These are phyloP conservation scores for Myrmophylax atrothorax DNA, from an alignment of 2,113 vertebrate species.

Conservation along the genomic window DNA sequence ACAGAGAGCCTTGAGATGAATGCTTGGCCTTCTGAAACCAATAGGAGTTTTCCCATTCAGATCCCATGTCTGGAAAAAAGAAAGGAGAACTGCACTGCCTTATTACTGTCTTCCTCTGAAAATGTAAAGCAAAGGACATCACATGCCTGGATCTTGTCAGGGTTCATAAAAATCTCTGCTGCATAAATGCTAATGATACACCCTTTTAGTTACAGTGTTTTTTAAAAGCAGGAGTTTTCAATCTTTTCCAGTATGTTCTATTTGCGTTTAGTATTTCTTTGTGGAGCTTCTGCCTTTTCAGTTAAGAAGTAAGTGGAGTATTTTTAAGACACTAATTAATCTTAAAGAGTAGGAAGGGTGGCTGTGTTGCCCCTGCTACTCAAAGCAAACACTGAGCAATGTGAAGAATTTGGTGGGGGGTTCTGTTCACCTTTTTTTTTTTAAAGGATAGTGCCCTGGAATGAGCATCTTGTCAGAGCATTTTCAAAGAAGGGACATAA, in stretches of 20 bases:
- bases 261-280: slow-evolving; percentile 15
- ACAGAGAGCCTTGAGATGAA: background rate
- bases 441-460: background rate
- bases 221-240: slow-evolving; percentile 13
- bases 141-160: background rate
- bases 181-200: slow-evolving; percentile 7
- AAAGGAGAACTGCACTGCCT: background rate
- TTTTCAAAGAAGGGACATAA: background rate
- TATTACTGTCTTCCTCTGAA: slow-evolving; percentile 8
- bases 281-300: slow-evolving; percentile 1
- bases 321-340: slow-evolving; percentile 12
- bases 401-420: background rate
- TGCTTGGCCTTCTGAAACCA: slow-evolving; percentile 1
- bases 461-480: background rate
- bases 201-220: background rate
- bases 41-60: background rate
- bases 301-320: background rate
- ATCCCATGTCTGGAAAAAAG: background rate
- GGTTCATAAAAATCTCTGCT: slow-evolving; percentile 1
- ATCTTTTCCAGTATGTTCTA: background rate
- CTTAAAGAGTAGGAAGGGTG: background rate
- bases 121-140: background rate
- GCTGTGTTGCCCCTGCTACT: background rate
- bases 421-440: background rate
- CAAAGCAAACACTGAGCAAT: background rate